Percentiles rank a stretch among this genome's conserved stretches.
Evolutionary conservation across 2,888 invertebrate genomes (phyloP).

Genomic region (Rugalucina vietnamica): DNA sequence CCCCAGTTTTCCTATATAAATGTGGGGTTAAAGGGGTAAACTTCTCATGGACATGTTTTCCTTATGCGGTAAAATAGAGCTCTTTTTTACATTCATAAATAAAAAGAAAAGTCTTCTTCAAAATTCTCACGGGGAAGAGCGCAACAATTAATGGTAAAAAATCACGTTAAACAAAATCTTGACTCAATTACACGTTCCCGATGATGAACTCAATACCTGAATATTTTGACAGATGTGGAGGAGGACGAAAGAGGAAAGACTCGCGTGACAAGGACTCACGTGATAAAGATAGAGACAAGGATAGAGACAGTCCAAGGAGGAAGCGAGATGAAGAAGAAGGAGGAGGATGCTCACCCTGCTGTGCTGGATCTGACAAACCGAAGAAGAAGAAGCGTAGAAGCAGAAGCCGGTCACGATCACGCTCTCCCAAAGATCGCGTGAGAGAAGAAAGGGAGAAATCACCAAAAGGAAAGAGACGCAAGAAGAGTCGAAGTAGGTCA

Average conservation of each 20-base stretch:
- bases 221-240: conserved; percentile 16
- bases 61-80: too few species aligned
- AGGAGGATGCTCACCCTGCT: background rate
- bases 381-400: background rate
- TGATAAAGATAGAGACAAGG: background rate
- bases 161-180: too few species aligned
- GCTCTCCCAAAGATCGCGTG: background rate
- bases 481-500: background rate
- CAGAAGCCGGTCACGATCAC: background rate
- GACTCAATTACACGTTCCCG: too few species aligned
- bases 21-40: too few species aligned
- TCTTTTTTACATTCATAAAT: too few species aligned
- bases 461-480: background rate
- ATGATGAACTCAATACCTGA: too few species aligned
- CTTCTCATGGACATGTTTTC: too few species aligned
- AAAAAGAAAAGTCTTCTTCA: too few species aligned
- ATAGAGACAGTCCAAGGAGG: background rate
- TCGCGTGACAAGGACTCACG: background rate
- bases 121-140: too few species aligned
- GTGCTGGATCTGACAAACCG: background rate
- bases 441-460: background rate
- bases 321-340: background rate
- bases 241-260: background rate
- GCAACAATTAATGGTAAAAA: too few species aligned
- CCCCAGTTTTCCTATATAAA: too few species aligned